Conservation (phyloP, 1,140 invertebrate species). For the Drosophila busckii region DNA sequence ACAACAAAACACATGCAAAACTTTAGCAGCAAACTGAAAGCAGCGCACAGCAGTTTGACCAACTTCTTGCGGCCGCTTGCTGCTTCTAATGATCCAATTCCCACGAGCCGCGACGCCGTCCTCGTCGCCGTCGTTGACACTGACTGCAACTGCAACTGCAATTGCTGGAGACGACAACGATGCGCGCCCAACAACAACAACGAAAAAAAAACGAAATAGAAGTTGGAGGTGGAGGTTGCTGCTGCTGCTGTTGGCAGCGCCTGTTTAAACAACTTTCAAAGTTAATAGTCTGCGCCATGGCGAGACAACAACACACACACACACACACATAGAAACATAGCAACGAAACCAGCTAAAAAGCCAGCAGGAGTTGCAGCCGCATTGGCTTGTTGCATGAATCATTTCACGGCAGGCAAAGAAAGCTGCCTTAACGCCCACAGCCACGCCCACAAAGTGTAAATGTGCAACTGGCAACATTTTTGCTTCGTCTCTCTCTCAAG, state of each 20-base stretch:
- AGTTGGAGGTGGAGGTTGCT: slow-evolving; percentile 71
- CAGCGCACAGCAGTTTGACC: too few relatives aligned
- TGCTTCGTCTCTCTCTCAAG: slow-evolving; percentile 41
- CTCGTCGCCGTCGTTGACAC: slow-evolving; percentile 62
- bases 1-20: slow-evolving; percentile 41
- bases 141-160: slow-evolving; percentile 57
- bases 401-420: slow-evolving; percentile 59
- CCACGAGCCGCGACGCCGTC: slow-evolving; percentile 61
- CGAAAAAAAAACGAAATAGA: slow-evolving; percentile 26
- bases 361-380: slow-evolving; percentile 55
- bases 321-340: not conserved
- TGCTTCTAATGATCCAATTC: slow-evolving; percentile 76
- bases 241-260: slow-evolving; percentile 51
- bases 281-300: slow-evolving; percentile 73
- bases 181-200: slow-evolving; percentile 59
- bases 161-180: slow-evolving; percentile 46
- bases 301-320: slow-evolving; percentile 55
- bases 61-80: slow-evolving; percentile 60
- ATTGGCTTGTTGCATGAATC: slow-evolving; percentile 52
- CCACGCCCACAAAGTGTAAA: slow-evolving; percentile 50
- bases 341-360: slow-evolving; percentile 21
- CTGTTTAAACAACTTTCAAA: slow-evolving; percentile 77
- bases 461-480: slow-evolving; percentile 69
- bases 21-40: slow-evolving; percentile 28
- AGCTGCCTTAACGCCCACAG: slow-evolving; percentile 33